These are phyloP conservation scores for Apodemia hepburni DNA, from an alignment of 2,888 invertebrate species.

Conservation along the genomic window DNA sequence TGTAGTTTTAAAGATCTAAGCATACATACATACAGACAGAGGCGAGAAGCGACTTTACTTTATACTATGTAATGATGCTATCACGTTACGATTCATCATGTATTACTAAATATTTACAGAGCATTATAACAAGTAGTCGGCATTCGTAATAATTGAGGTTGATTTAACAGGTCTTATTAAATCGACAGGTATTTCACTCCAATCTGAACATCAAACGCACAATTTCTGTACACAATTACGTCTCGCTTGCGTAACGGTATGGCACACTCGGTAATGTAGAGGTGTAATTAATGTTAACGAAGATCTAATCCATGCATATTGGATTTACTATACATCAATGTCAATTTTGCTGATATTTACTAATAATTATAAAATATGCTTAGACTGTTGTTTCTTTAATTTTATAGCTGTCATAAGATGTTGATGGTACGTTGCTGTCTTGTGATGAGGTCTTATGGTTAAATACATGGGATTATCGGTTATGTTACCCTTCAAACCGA, in stretches of 20 bases:
- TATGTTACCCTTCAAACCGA: too few species aligned
- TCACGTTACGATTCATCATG: neutral
- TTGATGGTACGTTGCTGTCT: too few species aligned
- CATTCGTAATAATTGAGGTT: slow-evolving; percentile 13
- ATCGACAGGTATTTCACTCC: slow-evolving; percentile 12
- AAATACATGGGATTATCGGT: too few species aligned
- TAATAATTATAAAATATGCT: too few species aligned
- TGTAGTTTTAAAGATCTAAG: too few species aligned
- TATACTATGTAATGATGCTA: too few species aligned
- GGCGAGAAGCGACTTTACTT: too few species aligned
- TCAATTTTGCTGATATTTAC: neutral
- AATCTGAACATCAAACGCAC: slow-evolving; percentile 16
- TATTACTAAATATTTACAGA: neutral
- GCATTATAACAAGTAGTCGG: neutral
- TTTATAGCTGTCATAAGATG: too few species aligned
- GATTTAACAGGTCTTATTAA: slow-evolving; percentile 6
- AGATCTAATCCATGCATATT: neutral
- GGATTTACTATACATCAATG: neutral
- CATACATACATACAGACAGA: too few species aligned
- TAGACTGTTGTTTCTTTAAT: too few species aligned
- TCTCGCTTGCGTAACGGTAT: neutral
- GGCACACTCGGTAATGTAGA: neutral
- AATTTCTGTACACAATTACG: slow-evolving; percentile 16
- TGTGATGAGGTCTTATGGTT: too few species aligned
- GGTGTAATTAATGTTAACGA: neutral